These are phyloP conservation scores for Diceros bicornis DNA, from an alignment of 2,797 vertebrate genomes.

Conservation along the genomic window DNA sequence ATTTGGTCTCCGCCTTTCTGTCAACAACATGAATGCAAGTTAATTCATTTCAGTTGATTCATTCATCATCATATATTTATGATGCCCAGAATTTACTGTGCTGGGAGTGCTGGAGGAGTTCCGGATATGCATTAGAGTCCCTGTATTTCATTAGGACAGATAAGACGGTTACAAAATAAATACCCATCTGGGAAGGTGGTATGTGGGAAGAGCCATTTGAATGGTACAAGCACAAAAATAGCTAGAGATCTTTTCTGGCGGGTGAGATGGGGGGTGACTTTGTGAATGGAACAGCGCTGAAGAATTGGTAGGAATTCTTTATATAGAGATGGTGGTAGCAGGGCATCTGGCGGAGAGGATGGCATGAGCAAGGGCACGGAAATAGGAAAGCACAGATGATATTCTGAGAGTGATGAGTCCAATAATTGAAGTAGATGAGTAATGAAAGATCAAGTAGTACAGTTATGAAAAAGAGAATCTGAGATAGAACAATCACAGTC, in stretches of 20 bases:
- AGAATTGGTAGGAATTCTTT: conserved; percentile 12
- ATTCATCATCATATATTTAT: conserved; percentile 8
- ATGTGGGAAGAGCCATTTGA: not conserved
- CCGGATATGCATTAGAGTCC: not conserved
- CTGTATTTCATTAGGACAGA: conserved; percentile 22
- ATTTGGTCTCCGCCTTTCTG: conserved; percentile 34
- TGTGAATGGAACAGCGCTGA: not conserved
- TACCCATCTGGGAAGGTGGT: not conserved
- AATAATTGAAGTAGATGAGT: conserved; percentile 15
- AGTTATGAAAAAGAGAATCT: not conserved
- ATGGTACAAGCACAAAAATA: not conserved
- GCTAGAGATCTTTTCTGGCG: not conserved
- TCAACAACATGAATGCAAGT: not conserved
- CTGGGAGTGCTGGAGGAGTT: not conserved
- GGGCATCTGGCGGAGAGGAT: not conserved
- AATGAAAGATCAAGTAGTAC: not conserved
- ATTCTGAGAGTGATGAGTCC: not conserved
- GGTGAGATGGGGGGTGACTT: not conserved
- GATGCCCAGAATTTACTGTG: not conserved
- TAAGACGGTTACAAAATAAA: conserved; percentile 36
- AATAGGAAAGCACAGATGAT: not conserved
- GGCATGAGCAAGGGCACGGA: not conserved
- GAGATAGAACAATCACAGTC: not conserved
- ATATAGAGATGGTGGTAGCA: not conserved
- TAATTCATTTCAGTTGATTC: not conserved